phyloP scores from a whole-genome alignment of 2,797 vertebrate genomes.

The Loriculus beryllinus region DNA sequence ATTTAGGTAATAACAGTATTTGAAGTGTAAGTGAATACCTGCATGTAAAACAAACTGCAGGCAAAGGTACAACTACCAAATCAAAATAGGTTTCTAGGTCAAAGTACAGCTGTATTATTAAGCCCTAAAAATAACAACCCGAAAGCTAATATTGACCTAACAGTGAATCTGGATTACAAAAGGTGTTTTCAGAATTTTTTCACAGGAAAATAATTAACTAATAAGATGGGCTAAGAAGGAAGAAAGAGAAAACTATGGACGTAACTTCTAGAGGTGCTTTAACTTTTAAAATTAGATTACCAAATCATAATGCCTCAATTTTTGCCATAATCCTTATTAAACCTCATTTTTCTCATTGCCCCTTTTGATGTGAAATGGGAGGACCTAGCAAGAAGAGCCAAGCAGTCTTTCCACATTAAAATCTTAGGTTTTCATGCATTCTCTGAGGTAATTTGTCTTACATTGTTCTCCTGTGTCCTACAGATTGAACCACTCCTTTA shows the following conservation, averaged over 20 bases:
- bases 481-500: neutral
- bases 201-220: neutral
- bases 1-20: neutral
- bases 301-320: neutral
- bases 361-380: neutral
- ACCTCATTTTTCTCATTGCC: neutral
- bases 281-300: neutral
- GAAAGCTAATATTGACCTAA: neutral
- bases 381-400: neutral
- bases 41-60: neutral
- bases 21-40: neutral
- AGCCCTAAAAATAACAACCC: neutral
- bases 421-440: neutral
- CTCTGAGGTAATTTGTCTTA: neutral
- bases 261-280: neutral
- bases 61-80: neutral
- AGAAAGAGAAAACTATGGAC: neutral
- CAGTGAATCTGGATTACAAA: neutral
- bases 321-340: neutral
- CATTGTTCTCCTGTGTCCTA: neutral
- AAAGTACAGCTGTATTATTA: neutral
- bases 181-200: neutral
- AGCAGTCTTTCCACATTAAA: neutral
- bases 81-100: constrained; percentile 16
- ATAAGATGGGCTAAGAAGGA: neutral